Conservation (phyloP, 1,140 invertebrate genomes). For the Ceratoteleas bidentatus region DNA sequence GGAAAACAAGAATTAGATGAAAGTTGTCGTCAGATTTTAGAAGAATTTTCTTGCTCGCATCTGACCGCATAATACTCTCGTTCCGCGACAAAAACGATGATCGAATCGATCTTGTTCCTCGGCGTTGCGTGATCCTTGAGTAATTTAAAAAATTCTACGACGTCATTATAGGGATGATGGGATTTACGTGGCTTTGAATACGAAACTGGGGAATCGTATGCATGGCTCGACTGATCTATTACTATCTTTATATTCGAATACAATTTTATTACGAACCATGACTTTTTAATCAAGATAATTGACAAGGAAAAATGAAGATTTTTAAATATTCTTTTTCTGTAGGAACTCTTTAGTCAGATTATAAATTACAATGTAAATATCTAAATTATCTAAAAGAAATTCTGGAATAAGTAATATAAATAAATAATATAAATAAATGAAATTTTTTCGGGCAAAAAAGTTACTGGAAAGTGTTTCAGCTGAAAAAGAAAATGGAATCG, state of each 20-base stretch:
- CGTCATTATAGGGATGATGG: conserved; percentile 8
- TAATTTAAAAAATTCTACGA: conserved; percentile 18
- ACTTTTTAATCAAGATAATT: too few species aligned
- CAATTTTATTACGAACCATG: too few species aligned
- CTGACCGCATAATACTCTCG: conserved; percentile 38
- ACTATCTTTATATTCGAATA: too few species aligned
- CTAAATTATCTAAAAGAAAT: too few species aligned
- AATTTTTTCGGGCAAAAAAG: too few species aligned
- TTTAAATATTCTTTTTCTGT: background rate
- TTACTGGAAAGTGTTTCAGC: conserved; percentile 26
- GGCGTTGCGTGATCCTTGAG: conserved; percentile 8
- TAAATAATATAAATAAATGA: too few species aligned
- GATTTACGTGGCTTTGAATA: background rate
- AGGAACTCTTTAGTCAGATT: background rate
- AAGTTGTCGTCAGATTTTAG: conserved; percentile 51
- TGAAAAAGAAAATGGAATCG: conserved; percentile 32
- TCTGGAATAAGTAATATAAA: too few species aligned
- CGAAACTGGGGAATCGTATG: background rate
- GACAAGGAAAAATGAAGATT: too few species aligned
- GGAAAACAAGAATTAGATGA: conserved; percentile 58
- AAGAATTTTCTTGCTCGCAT: conserved; percentile 25
- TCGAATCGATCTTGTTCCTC: conserved; percentile 30
- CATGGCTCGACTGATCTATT: too few species aligned
- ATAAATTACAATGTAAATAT: too few species aligned
- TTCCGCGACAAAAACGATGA: conserved; percentile 17